phyloP scores from a whole-genome alignment of 2,113 vertebrate species.

The Turdus rufiventris region DNA sequence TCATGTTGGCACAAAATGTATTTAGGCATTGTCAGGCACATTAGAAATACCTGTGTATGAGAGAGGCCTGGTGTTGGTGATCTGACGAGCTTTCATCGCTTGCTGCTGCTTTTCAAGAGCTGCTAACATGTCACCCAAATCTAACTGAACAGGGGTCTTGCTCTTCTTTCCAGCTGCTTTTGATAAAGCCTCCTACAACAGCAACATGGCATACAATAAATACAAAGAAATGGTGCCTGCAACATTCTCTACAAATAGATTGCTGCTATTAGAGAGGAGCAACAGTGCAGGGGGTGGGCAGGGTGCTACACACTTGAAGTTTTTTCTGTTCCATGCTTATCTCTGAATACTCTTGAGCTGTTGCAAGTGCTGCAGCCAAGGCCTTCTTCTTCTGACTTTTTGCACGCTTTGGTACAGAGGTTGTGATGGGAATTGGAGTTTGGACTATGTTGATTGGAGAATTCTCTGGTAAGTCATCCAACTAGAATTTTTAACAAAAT shows the following conservation, averaged over 20 bases:
- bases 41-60: constrained; percentile 81
- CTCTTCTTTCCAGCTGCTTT: constrained; percentile 98
- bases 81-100: constrained; percentile 93
- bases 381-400: constrained; percentile 99
- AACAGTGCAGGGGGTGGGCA: neutral
- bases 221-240: neutral
- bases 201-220: neutral
- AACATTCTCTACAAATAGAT: neutral
- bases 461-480: constrained; percentile 94
- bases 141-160: constrained; percentile 93
- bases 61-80: constrained; percentile 93
- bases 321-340: constrained; percentile 99
- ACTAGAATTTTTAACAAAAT: constrained; percentile 63
- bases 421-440: constrained; percentile 97
- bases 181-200: constrained; percentile 87
- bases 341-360: constrained; percentile 96
- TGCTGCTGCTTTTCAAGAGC: constrained; percentile 96
- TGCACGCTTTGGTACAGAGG: constrained; percentile 94
- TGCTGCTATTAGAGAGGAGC: neutral
- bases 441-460: constrained; percentile 98
- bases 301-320: constrained; percentile 78
- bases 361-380: constrained; percentile 93
- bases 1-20: neutral
- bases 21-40: neutral
- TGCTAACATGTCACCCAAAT: constrained; percentile 95